phyloP scores from a whole-genome alignment of 2,113 vertebrate species.

The Stigmatopora argus region DNA sequence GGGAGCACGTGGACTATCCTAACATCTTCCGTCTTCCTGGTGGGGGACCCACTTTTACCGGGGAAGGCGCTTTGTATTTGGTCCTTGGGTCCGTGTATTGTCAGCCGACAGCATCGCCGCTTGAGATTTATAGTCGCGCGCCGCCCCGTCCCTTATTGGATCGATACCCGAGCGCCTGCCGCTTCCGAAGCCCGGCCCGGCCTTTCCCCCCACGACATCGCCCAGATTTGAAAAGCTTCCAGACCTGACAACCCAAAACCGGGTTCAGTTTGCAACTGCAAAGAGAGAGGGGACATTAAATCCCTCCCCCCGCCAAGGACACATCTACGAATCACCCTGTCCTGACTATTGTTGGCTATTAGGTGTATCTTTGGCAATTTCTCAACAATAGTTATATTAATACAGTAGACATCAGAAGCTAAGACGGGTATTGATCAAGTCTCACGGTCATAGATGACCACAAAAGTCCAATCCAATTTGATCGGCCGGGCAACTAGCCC shows the following conservation, averaged over 20 bases:
- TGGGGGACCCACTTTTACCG: background rate
- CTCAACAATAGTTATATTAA: too few relatives aligned
- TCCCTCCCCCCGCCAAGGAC: too few relatives aligned
- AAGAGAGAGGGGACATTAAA: conserved; percentile 6
- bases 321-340: too few relatives aligned
- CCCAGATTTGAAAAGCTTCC: conserved; percentile 60
- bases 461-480: too few relatives aligned
- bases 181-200: conserved; percentile 43
- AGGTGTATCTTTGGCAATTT: background rate
- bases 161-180: conserved; percentile 47
- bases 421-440: too few relatives aligned
- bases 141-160: conserved; percentile 57
- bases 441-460: too few relatives aligned
- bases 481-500: too few relatives aligned
- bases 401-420: too few relatives aligned
- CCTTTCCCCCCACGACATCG: too few relatives aligned
- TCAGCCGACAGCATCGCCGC: conserved; percentile 32
- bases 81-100: conserved; percentile 36
- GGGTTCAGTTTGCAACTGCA: conserved; percentile 48
- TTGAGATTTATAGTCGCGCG: conserved; percentile 48
- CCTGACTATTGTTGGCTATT: too few relatives aligned
- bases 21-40: conserved; percentile 21
- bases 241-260: conserved; percentile 44
- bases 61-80: conserved; percentile 8
- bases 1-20: conserved; percentile 55